Conservation (phyloP, 2,888 invertebrate species). For the Tineola bisselliella region DNA sequence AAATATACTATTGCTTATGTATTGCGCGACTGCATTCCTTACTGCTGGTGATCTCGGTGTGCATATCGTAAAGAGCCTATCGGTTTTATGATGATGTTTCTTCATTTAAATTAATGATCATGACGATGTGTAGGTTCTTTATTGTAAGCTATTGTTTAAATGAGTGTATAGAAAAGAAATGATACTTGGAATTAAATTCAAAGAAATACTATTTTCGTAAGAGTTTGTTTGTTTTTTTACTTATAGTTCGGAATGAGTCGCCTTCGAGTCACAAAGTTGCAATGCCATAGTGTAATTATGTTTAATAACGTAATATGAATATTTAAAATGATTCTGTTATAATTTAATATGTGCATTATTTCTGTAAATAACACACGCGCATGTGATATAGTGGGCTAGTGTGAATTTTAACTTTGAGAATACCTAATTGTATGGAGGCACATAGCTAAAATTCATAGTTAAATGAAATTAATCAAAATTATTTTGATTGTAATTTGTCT, state of each 20-base stretch:
- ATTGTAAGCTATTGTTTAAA: neutral
- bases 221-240: neutral
- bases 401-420: no score
- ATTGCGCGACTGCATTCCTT: neutral
- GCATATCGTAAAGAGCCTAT: conserved; percentile 3
- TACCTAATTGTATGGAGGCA: no score
- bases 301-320: conserved; percentile 17
- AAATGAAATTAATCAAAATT: no score
- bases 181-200: neutral
- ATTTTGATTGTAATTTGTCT: no score
- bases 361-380: conserved; percentile 47
- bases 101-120: no score
- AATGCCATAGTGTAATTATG: conserved; percentile 51
- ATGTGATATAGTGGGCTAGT: neutral
- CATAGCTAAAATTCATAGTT: no score
- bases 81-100: neutral
- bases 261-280: conserved; percentile 56
- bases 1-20: neutral
- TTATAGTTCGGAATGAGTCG: neutral
- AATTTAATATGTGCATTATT: conserved; percentile 41
- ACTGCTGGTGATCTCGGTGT: neutral
- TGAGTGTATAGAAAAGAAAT: no score
- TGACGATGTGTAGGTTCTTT: neutral
- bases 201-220: neutral
- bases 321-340: conserved; percentile 22